Percentiles rank a stretch among this genome's conserved stretches.
Conservation (phyloP, 2,888 invertebrate genomes). For the Gasteruption jaculator region DNA sequence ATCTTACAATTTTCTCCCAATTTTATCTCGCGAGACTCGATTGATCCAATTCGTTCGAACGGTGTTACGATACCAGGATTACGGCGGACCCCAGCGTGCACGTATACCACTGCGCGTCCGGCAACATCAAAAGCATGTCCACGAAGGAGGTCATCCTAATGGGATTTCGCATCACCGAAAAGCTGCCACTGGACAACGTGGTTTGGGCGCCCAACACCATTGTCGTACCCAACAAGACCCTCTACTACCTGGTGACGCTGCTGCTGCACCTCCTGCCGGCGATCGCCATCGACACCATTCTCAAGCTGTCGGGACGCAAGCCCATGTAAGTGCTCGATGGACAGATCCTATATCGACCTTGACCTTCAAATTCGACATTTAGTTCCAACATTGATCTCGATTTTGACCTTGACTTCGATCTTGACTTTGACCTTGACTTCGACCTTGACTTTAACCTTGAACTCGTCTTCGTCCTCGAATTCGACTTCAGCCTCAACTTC, state of each 20-base stretch:
- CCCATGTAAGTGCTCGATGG: conserved; percentile 59
- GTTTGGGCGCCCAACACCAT: conserved; percentile 65
- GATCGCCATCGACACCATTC: conserved; percentile 64
- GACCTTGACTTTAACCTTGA: no score
- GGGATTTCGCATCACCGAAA: conserved; percentile 54
- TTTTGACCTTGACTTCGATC: not conserved
- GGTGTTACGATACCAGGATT: conserved; percentile 28
- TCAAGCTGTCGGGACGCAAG: conserved; percentile 64
- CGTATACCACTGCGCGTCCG: conserved; percentile 80
- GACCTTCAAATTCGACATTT: conserved; percentile 4
- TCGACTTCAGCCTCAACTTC: no score
- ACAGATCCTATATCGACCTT: no score
- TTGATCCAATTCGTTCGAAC: conserved; percentile 5
- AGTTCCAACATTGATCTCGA: not conserved
- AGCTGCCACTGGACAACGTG: conserved; percentile 66
- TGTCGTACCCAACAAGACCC: conserved; percentile 57
- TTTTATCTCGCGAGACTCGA: not conserved
- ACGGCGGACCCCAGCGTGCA: conserved; percentile 48
- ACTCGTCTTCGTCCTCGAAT: no score
- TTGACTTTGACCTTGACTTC: no score
- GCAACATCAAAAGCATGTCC: conserved; percentile 64
- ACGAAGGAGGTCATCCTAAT: conserved; percentile 61
- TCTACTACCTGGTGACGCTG: conserved; percentile 66
- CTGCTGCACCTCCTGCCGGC: conserved; percentile 78
- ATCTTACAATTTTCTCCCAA: not conserved